phyloP scores from a whole-genome alignment of 2,113 vertebrate species.

The Sinocyclocheilus anshuiensis region DNA sequence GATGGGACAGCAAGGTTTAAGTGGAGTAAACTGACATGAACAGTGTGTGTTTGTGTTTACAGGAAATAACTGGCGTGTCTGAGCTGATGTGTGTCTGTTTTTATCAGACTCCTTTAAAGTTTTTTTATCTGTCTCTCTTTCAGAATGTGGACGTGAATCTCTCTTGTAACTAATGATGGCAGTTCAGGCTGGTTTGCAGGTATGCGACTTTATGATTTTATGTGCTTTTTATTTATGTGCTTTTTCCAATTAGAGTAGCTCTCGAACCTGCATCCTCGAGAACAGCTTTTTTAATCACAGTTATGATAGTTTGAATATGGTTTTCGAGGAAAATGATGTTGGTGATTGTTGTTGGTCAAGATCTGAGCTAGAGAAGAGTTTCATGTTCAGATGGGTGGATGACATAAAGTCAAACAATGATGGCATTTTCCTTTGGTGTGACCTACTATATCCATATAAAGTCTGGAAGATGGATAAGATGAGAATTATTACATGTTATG shows the following conservation, averaged over 20 bases:
- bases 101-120: too few relatives aligned
- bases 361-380: not conserved
- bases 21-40: not conserved
- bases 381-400: not conserved
- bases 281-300: not conserved
- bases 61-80: not conserved
- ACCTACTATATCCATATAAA: not conserved
- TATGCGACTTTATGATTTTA: conserved; percentile 5
- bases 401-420: not conserved
- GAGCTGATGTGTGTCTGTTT: not conserved
- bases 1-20: not conserved
- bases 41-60: not conserved
- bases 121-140: conserved; percentile 15
- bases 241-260: not conserved
- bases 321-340: not conserved
- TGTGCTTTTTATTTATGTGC: not conserved
- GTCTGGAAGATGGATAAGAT: not conserved
- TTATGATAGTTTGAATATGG: not conserved
- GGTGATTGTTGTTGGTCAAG: not conserved
- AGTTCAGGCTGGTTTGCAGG: conserved; percentile 57
- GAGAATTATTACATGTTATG: not conserved
- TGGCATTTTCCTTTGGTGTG: not conserved
- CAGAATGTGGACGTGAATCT: conserved; percentile 56
- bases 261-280: not conserved
- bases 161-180: conserved; percentile 41